phyloP scores from a whole-genome alignment of 2,888 invertebrate species.

The Creontiades dilutus region DNA sequence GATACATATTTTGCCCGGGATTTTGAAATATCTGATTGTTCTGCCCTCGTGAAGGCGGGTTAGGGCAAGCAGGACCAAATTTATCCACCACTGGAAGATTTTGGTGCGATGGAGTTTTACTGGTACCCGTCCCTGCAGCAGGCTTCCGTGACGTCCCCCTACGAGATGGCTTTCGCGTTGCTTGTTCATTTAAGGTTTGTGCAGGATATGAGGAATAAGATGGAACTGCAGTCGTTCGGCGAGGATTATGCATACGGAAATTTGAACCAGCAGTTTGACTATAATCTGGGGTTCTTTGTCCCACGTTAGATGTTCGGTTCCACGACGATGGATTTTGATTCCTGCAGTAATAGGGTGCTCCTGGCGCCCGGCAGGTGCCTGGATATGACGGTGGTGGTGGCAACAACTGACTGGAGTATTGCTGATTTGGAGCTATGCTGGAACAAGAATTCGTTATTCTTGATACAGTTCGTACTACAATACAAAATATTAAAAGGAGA shows the following conservation, averaged over 20 bases:
- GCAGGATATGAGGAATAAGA: not conserved
- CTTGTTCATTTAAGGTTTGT: not conserved
- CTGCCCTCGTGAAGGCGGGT: not conserved
- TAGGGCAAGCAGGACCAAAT: not conserved
- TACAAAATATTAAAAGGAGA: too few species aligned
- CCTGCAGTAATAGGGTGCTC: not conserved
- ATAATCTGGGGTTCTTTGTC: not conserved
- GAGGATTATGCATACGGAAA: not conserved
- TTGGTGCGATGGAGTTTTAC: not conserved
- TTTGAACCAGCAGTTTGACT: not conserved
- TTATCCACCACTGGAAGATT: not conserved
- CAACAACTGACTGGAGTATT: not conserved
- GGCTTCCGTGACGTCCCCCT: too few species aligned
- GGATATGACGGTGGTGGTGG: constrained; percentile 16
- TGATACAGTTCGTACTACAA: too few species aligned
- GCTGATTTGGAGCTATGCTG: not conserved
- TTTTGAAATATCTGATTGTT: not conserved
- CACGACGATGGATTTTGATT: not conserved
- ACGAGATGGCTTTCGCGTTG: too few species aligned
- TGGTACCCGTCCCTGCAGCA: not conserved
- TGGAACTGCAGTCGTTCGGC: not conserved
- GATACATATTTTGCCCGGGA: not conserved
- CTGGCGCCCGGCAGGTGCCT: not conserved
- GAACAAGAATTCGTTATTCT: too few species aligned
- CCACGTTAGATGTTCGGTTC: too few species aligned